A percentile compares a stretch with the other conserved stretches of the same genome.
Evolutionary conservation across 2,888 invertebrate genomes (phyloP).

Genomic region (Rhaphigaster nebulosa): DNA sequence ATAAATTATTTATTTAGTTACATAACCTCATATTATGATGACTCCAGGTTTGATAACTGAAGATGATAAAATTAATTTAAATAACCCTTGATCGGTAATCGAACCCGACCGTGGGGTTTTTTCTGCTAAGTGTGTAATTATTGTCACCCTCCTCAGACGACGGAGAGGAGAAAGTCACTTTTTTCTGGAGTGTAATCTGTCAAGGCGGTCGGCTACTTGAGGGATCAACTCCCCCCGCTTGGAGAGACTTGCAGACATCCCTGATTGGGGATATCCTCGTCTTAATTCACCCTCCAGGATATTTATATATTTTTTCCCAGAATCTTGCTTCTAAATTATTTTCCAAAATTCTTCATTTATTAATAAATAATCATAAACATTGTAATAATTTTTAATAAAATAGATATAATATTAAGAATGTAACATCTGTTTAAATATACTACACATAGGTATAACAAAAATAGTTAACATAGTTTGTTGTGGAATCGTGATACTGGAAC

Average conservation of each 20-base stretch:
- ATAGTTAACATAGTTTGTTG: no score
- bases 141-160: neutral
- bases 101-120: neutral
- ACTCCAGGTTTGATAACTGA: neutral
- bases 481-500: no score
- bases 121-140: conserved; percentile 32
- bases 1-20: no score
- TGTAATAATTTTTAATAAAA: neutral
- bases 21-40: no score
- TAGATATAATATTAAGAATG: no score
- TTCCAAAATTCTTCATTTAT: neutral
- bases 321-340: neutral
- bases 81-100: neutral
- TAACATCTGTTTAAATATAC: no score
- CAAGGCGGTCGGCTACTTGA: conserved; percentile 5
- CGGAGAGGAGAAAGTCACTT: conserved; percentile 42
- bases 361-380: neutral
- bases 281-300: neutral
- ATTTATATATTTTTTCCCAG: neutral
- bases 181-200: conserved; percentile 50
- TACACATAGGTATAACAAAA: no score
- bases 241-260: neutral
- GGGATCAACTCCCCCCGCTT: neutral
- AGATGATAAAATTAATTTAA: neutral
- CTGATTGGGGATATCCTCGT: conserved; percentile 7